These are phyloP conservation scores for Vanessa atalanta DNA, from an alignment of 1,140 invertebrate species.

Conservation along the genomic window DNA sequence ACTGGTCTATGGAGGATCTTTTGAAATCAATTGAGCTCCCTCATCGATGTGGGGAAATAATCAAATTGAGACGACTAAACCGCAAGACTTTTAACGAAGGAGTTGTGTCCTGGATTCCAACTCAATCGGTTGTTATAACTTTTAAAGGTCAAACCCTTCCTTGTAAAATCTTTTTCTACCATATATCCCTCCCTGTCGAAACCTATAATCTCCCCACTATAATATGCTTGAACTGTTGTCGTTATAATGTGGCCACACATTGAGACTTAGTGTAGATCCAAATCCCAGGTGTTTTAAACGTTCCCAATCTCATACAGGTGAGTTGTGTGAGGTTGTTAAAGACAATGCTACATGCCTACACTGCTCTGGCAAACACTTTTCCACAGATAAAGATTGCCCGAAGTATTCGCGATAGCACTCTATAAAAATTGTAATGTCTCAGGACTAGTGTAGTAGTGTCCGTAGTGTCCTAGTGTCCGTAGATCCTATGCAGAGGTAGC, in stretches of 20 bases:
- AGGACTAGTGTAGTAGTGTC: too few relatives aligned
- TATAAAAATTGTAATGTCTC: constrained; percentile 34
- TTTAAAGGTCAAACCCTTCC: constrained; percentile 1
- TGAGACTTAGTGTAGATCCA: too few relatives aligned
- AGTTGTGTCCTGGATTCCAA: constrained; percentile 9
- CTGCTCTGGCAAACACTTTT: constrained; percentile 33
- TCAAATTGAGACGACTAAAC: constrained; percentile 33
- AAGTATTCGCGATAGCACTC: not conserved
- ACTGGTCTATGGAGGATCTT: too few relatives aligned
- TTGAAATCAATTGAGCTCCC: too few relatives aligned
- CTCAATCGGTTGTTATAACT: constrained; percentile 22
- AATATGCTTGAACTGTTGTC: constrained; percentile 36
- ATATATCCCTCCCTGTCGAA: constrained; percentile 29
- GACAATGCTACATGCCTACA: constrained; percentile 13
- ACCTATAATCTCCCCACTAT: constrained; percentile 35
- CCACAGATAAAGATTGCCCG: not conserved
- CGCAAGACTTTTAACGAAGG: constrained; percentile 16
- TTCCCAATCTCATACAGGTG: too few relatives aligned
- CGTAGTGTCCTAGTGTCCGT: not conserved
- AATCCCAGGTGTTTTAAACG: too few relatives aligned
- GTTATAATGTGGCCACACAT: constrained; percentile 7
- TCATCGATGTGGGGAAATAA: constrained; percentile 7
- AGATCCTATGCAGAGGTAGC: not conserved
- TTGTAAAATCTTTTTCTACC: constrained; percentile 19
- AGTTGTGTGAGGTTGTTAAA: not conserved